Conservation (phyloP, 2,888 invertebrate genomes). For the Ophion ventricosus region DNA sequence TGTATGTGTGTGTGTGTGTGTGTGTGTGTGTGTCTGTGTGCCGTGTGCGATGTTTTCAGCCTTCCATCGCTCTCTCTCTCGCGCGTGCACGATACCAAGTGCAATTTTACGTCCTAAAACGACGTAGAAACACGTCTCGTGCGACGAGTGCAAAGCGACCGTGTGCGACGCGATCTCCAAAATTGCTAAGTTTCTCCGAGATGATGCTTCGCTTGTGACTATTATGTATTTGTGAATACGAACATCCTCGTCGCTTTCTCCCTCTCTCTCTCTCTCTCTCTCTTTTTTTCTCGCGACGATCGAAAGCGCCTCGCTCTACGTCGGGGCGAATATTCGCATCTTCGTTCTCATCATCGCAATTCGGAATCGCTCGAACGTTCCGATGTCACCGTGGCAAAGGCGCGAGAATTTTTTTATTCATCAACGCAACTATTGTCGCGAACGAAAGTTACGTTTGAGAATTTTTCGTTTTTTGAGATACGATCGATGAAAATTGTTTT, state of each 20-base stretch:
- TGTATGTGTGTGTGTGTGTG: slow-evolving; percentile 28
- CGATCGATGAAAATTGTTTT: neutral
- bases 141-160: slow-evolving; percentile 12
- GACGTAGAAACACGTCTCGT: slow-evolving; percentile 9
- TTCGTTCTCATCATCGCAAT: neutral
- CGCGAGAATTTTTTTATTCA: neutral
- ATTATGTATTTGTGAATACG: slow-evolving; percentile 35
- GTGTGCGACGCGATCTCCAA: slow-evolving; percentile 22
- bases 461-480: neutral
- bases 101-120: neutral
- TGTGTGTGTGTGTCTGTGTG: slow-evolving; percentile 27
- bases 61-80: slow-evolving; percentile 23
- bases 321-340: slow-evolving; percentile 15
- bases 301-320: slow-evolving; percentile 40
- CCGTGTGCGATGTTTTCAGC: slow-evolving; percentile 43
- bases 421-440: neutral
- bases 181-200: slow-evolving; percentile 8
- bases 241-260: slow-evolving; percentile 11
- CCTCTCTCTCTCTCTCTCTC: slow-evolving; percentile 14
- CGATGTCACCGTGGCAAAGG: neutral
- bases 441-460: neutral
- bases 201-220: slow-evolving; percentile 33
- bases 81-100: neutral
- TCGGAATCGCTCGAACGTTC: slow-evolving; percentile 2
- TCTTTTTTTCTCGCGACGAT: slow-evolving; percentile 1